Percentiles rank a stretch among this genome's conserved stretches.
These are phyloP conservation scores for Enteromius argenteus DNA, from an alignment of 2,797 vertebrate genomes.

Conservation along the genomic window DNA sequence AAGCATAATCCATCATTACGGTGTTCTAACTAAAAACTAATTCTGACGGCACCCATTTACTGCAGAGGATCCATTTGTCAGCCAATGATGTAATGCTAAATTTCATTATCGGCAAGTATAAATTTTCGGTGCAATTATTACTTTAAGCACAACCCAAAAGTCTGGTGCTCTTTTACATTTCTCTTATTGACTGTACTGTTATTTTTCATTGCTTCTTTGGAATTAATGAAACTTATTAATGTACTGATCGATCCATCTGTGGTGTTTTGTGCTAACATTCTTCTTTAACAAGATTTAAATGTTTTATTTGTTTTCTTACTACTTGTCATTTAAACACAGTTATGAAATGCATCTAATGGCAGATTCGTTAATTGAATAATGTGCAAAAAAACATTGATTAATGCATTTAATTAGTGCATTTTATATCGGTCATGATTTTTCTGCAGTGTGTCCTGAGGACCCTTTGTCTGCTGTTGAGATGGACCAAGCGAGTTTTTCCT, in stretches of 20 bases:
- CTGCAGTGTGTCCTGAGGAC: constrained; percentile 80
- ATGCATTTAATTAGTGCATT: not conserved
- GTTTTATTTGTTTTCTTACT: not conserved
- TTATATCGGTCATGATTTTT: not conserved
- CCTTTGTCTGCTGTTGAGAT: constrained; percentile 78
- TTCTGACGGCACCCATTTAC: not conserved
- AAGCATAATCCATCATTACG: not conserved
- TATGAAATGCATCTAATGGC: not conserved
- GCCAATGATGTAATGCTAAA: not conserved
- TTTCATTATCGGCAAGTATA: not conserved
- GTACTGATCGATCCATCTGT: no score
- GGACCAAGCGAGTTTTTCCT: constrained; percentile 85
- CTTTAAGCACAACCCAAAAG: not conserved
- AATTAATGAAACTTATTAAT: no score
- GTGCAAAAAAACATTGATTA: not conserved
- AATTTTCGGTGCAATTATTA: not conserved
- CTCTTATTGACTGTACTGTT: not conserved
- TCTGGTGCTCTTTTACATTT: not conserved
- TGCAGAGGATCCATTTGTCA: not conserved
- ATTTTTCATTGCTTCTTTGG: not conserved
- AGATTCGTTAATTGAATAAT: not conserved
- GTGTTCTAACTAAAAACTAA: not conserved
- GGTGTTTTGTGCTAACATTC: no score
- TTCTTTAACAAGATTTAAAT: no score
- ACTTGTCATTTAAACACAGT: not conserved